Conservation (phyloP, 2,888 invertebrate species). For the Antheraea yamamai region DNA sequence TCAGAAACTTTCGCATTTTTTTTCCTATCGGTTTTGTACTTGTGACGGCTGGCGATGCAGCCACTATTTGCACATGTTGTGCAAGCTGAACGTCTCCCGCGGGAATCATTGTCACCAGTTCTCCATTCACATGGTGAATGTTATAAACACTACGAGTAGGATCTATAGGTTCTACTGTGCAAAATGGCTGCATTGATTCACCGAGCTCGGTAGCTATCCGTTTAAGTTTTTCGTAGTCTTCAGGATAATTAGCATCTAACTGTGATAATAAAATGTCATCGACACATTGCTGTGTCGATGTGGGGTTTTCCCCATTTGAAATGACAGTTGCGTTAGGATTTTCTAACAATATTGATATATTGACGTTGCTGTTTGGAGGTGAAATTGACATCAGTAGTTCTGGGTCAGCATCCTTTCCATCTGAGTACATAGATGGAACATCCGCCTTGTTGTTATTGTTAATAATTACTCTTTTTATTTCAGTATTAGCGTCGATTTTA, state of each 20-base stretch:
- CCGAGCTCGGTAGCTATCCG: conserved; percentile 92
- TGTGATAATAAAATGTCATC: conserved; percentile 87
- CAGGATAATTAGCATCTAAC: conserved; percentile 86
- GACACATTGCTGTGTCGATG: conserved; percentile 83
- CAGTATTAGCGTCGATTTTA: conserved; percentile 65
- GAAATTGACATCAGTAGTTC: conserved; percentile 71
- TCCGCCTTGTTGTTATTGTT: conserved; percentile 77
- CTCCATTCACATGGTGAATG: conserved; percentile 76
- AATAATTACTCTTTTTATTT: conserved; percentile 69
- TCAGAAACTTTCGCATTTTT: conserved; percentile 86
- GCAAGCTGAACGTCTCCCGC: conserved; percentile 71
- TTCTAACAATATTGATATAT: conserved; percentile 77
- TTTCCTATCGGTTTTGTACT: conserved; percentile 85
- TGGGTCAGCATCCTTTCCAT: conserved; percentile 63
- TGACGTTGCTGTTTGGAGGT: conserved; percentile 68
- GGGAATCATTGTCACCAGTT: conserved; percentile 76
- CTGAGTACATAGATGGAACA: conserved; percentile 81
- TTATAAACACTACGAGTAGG: conserved; percentile 80
- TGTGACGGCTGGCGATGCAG: conserved; percentile 82
- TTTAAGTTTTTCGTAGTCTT: conserved; percentile 92
- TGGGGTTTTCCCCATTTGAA: conserved; percentile 77
- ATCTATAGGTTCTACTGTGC: conserved; percentile 81
- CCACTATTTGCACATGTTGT: conserved; percentile 81
- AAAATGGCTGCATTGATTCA: conserved; percentile 88
- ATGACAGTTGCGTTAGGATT: conserved; percentile 69